Percentiles rank a stretch among this genome's conserved stretches.
phyloP scores from a whole-genome alignment of 2,113 vertebrate genomes.

The Sylvilagus bachmani region DNA sequence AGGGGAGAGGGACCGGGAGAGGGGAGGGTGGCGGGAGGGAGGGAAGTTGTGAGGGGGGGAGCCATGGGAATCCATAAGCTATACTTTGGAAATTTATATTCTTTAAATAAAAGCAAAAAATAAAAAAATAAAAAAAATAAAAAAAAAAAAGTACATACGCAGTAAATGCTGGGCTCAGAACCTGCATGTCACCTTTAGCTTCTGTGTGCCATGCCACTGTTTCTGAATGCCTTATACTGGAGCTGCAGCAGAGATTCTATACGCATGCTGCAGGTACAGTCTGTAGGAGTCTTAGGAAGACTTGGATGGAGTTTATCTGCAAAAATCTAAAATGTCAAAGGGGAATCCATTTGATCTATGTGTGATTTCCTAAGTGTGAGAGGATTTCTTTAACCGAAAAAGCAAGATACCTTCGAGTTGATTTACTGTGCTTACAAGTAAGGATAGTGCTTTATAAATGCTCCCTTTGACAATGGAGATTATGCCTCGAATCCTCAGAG shows the following conservation, averaged over 20 bases:
- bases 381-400: conserved; percentile 11
- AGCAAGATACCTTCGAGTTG: not conserved
- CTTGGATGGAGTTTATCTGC: not conserved
- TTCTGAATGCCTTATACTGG: not conserved
- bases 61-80: too few relatives aligned
- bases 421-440: conserved; percentile 19
- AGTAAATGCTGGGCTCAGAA: not conserved
- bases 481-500: not conserved
- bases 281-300: not conserved
- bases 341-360: not conserved
- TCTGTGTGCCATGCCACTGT: not conserved
- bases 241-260: not conserved
- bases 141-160: not conserved
- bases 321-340: not conserved
- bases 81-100: too few relatives aligned
- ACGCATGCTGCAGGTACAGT: not conserved
- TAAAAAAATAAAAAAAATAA: too few relatives aligned
- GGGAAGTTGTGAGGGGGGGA: too few relatives aligned
- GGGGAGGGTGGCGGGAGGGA: too few relatives aligned
- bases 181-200: not conserved
- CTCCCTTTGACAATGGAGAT: not conserved
- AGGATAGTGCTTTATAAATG: not conserved
- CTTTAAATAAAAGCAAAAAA: too few relatives aligned
- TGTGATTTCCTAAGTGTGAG: not conserved
- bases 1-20: too few relatives aligned